These are phyloP conservation scores for Papilio aristodemus DNA, from an alignment of 1,140 invertebrate species.

Conservation along the genomic window DNA sequence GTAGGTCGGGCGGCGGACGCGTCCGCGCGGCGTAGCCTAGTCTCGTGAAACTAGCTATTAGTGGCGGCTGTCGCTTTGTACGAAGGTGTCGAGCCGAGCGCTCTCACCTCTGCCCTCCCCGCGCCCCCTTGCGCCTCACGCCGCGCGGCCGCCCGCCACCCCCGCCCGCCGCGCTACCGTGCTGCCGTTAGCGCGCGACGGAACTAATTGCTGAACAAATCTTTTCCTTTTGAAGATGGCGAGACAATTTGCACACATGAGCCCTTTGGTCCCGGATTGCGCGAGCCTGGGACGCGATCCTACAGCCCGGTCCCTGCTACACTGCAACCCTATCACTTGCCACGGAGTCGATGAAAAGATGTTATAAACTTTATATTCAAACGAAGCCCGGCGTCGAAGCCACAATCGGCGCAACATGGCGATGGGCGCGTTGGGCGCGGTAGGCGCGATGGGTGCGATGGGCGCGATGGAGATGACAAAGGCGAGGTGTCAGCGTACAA, in stretches of 20 bases:
- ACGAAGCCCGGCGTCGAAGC: neutral
- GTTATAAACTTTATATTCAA: neutral
- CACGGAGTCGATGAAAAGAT: neutral
- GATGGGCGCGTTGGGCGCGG: neutral
- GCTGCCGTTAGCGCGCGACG: constrained; percentile 39
- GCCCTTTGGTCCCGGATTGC: neutral
- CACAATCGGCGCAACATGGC: neutral
- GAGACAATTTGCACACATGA: constrained; percentile 16
- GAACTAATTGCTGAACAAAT: constrained; percentile 33
- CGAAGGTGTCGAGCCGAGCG: constrained; percentile 64
- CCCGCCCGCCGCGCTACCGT: constrained; percentile 19
- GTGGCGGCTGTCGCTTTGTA: constrained; percentile 59
- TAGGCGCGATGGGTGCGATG: neutral
- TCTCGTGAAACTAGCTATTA: constrained; percentile 68
- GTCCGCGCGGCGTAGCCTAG: constrained; percentile 43
- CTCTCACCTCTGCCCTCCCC: constrained; percentile 39
- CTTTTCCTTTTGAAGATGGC: constrained; percentile 19
- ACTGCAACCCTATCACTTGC: neutral
- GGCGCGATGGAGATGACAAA: constrained; percentile 5
- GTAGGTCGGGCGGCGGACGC: constrained; percentile 30
- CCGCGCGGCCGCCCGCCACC: constrained; percentile 14
- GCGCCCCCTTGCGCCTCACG: constrained; percentile 29
- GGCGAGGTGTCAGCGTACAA: constrained; percentile 23
- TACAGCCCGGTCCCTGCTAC: neutral
- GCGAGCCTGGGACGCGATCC: neutral